Conservation (phyloP, 1,140 invertebrate species). For the Eumeta japonica region DNA sequence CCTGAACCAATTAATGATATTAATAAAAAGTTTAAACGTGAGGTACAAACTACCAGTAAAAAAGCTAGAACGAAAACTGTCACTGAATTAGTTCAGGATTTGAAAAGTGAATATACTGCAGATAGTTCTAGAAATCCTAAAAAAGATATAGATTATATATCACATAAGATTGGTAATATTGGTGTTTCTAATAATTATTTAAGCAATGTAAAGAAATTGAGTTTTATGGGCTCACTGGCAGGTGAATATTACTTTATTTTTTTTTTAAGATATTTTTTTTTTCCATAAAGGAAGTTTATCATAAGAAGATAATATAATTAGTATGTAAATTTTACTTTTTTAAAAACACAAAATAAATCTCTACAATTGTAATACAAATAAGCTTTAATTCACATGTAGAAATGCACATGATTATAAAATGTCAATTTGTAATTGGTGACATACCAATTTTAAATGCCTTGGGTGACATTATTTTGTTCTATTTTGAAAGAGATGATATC, state of each 20-base stretch:
- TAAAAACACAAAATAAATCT: background rate
- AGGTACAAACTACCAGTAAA: slow-evolving; percentile 13
- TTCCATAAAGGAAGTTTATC: background rate
- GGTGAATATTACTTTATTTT: slow-evolving; percentile 29
- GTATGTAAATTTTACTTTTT: background rate
- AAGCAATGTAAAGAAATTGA: slow-evolving; percentile 27
- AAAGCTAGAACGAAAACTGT: slow-evolving; percentile 26
- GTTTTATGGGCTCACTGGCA: slow-evolving; percentile 40
- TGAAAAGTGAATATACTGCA: slow-evolving; percentile 23
- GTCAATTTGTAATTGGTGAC: too few species aligned
- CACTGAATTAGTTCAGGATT: slow-evolving; percentile 29
- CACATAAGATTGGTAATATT: too few species aligned
- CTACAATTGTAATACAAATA: too few species aligned
- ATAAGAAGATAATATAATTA: slow-evolving; percentile 6
- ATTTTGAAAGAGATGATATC: too few species aligned
- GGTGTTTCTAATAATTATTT: too few species aligned
- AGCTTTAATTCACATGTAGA: too few species aligned
- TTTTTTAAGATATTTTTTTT: slow-evolving; percentile 1
- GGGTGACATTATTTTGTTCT: too few species aligned
- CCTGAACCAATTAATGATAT: slow-evolving; percentile 26
- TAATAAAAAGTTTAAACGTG: slow-evolving; percentile 20
- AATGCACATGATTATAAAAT: too few species aligned
- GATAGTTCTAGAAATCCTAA: slow-evolving; percentile 20
- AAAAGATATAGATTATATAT: too few species aligned
- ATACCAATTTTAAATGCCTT: too few species aligned